Evolutionary conservation across 2,888 invertebrate genomes (phyloP), one percentile per base, ranked within the genome.

Genomic region (Ophion costatus): DNA sequence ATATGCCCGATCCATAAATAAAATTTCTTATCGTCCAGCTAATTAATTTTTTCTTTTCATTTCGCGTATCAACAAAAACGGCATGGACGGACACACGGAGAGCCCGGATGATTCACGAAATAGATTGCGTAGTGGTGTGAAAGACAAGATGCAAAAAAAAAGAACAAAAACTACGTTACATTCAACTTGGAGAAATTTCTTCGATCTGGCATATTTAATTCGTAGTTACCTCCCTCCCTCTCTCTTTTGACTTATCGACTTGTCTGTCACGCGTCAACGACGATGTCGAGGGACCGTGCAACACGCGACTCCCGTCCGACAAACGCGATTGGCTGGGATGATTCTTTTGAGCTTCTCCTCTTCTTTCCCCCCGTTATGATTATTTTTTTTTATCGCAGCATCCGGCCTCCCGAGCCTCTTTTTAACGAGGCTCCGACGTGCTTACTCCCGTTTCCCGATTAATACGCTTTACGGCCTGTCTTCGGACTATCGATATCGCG

Each of bases 331-430:
- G 64, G 71, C 45, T 22, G 20, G 64, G 24, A 73, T 7, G 2
- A 56, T 64, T 80, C 51, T n/a, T 80, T 57, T 64, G 14, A 14
- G n/a, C 29, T 11, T 73, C 3, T 38, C 66, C 10, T 38, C 66
- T 51, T 51, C 51, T 76, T 66, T 20, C 10, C 20, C 38, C 51
- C 29, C 74, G 10, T 29, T 17, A 10, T 70, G 29, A 33, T 0
- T 42, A 33, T 0, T 42, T 24, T 51, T 29, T 63, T 59, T 77
- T 81, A 84, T 84, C 84, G 77, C 80, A 73, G 84, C 80, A 77
- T 80, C 73, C 80, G 80, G 24, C 56, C 71, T 77, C 38, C 73
- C 51, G 61, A 84, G 45, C 64, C 42, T 74, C 69, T 56, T 22
- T 59, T 76, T 61, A 61, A 83, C 66, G 38, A 73, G 38, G 24